phyloP scores from a whole-genome alignment of 2,113 vertebrate genomes.

The Neogobius melanostomus region DNA sequence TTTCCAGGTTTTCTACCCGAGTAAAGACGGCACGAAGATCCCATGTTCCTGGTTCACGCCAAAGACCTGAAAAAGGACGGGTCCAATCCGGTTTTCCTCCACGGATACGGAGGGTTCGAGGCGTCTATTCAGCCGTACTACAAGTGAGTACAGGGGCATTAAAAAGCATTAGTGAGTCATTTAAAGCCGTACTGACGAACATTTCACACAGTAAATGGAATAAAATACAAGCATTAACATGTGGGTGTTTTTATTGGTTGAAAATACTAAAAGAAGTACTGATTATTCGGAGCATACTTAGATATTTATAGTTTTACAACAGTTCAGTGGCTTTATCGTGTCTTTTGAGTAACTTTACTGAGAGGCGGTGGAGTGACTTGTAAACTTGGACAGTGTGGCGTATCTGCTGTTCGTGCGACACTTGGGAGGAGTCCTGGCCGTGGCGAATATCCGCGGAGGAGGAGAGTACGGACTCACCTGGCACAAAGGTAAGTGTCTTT shows the following conservation, averaged over 20 bases:
- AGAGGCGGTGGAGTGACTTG: no score
- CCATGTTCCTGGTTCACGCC: slow-evolving; percentile 79
- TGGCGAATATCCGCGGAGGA: slow-evolving; percentile 79
- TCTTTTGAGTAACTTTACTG: no score
- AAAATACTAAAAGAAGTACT: no score
- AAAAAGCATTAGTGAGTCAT: background rate
- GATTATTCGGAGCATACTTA: no score
- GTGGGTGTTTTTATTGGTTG: no score
- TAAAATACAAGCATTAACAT: no score
- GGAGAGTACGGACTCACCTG: slow-evolving; percentile 80
- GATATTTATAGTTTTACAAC: no score
- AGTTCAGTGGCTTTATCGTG: no score
- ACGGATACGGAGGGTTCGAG: slow-evolving; percentile 80
- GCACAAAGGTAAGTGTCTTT: slow-evolving; percentile 69
- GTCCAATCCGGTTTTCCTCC: slow-evolving; percentile 72
- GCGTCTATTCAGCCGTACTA: slow-evolving; percentile 72
- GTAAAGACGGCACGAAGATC: slow-evolving; percentile 77
- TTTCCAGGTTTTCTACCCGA: slow-evolving; percentile 75
- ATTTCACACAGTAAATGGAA: background rate
- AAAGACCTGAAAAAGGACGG: slow-evolving; percentile 63
- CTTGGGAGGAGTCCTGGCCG: slow-evolving; percentile 76
- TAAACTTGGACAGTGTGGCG: slow-evolving; percentile 58
- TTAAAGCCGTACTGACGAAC: background rate
- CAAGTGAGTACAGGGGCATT: slow-evolving; percentile 59
- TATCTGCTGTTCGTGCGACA: slow-evolving; percentile 75